A percentile compares a stretch with the other conserved stretches of the same genome.
phyloP scores from a whole-genome alignment of 2,888 invertebrate genomes.

The Hydroisotoma schaefferi region DNA sequence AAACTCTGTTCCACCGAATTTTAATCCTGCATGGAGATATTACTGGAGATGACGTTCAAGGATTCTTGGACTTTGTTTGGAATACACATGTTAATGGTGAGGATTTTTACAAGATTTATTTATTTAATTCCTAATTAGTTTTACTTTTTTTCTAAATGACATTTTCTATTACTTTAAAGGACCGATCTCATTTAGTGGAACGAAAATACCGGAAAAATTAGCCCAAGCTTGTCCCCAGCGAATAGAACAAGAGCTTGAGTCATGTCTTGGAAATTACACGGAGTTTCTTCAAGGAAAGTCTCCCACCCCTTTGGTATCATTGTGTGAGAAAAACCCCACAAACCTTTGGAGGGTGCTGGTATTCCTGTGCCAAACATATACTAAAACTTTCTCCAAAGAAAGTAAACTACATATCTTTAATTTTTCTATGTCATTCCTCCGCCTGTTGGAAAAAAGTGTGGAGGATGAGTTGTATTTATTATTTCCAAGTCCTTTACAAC shows the following conservation, averaged over 20 bases:
- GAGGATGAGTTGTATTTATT: neutral
- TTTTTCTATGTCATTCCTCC: neutral
- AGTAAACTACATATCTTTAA: neutral
- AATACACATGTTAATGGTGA: neutral
- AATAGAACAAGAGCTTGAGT: slow-evolving; percentile 6
- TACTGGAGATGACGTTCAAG: neutral
- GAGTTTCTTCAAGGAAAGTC: no score
- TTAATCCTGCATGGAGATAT: no score
- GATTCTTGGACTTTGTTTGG: slow-evolving; percentile 6
- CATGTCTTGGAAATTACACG: no score
- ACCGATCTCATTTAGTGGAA: slow-evolving; percentile 3
- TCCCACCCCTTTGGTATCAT: slow-evolving; percentile 1
- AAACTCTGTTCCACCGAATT: no score
- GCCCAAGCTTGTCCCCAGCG: slow-evolving; percentile 11
- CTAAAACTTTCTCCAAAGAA: neutral
- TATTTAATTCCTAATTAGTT: neutral
- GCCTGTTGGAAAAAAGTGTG: neutral
- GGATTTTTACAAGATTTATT: neutral
- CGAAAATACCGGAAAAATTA: slow-evolving; percentile 15
- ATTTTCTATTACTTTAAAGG: slow-evolving; percentile 15
- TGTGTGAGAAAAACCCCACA: slow-evolving; percentile 10
- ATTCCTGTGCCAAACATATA: neutral
- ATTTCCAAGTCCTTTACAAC: slow-evolving; percentile 1
- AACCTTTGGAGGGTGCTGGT: slow-evolving; percentile 15
- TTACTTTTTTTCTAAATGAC: neutral